Percentiles rank a stretch among this genome's conserved stretches.
phyloP scores from a whole-genome alignment of 37 sponge, comb jelly and placozoan species.

The Chondrosia reniformis region DNA sequence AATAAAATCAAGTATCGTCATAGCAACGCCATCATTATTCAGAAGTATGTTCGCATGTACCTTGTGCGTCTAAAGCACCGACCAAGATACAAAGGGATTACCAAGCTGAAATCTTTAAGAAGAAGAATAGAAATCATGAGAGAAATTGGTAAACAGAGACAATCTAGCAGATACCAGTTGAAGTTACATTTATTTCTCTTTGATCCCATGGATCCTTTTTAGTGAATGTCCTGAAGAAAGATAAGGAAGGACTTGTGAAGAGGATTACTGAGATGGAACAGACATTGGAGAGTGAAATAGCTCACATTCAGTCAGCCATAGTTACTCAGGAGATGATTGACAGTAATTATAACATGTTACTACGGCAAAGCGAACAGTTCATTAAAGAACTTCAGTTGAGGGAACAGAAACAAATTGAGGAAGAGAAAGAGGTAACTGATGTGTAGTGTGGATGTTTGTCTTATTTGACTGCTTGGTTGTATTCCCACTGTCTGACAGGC shows the following conservation, averaged over 20 bases:
- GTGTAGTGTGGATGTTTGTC: not conserved
- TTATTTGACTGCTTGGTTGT: not conserved
- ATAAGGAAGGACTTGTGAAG: conserved; percentile 31
- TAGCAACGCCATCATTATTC: conserved; percentile 63
- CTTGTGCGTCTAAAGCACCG: conserved; percentile 62
- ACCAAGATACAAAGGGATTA: conserved; percentile 53
- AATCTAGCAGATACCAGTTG: not conserved
- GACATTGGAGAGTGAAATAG: conserved; percentile 37
- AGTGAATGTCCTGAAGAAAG: conserved; percentile 63
- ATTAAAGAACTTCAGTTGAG: conserved; percentile 39
- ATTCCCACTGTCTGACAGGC: conserved; percentile 29
- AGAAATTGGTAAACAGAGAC: not conserved
- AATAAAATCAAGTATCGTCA: conserved; percentile 74
- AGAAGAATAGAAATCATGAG: not conserved
- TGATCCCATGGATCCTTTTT: not conserved
- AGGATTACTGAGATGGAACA: conserved; percentile 26
- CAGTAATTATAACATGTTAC: conserved; percentile 19
- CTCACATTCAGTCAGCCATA: not conserved
- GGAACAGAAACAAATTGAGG: conserved; percentile 58
- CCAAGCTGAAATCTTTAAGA: not conserved
- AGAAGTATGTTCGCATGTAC: conserved; percentile 69
- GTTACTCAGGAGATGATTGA: conserved; percentile 29
- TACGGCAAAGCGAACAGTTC: conserved; percentile 27
- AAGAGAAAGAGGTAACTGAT: conserved; percentile 27
- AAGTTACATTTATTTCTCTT: too few species aligned